A percentile compares a stretch with the other conserved stretches of the same genome.
Evolutionary conservation across 2,113 vertebrate species (phyloP).

Genomic region (Myocastor coypus): DNA sequence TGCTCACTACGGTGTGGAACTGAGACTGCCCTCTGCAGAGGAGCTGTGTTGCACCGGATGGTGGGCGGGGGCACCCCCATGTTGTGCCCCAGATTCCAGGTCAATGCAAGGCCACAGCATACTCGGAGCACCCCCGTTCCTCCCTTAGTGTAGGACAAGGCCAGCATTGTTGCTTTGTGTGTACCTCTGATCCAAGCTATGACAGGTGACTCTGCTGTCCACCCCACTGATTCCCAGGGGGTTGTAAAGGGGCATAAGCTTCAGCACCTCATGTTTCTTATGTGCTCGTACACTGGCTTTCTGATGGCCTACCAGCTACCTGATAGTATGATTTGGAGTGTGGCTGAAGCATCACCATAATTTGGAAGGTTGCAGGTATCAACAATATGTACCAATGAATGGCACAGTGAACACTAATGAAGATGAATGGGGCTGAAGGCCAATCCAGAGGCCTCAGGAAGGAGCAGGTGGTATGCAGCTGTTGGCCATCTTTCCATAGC

Average conservation of each 20-base stretch:
- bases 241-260: not conserved
- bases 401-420: not conserved
- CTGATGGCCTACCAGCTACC: not conserved
- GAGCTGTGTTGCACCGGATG: not conserved
- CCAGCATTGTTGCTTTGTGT: not conserved
- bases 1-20: not conserved
- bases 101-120: not conserved
- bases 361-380: not conserved
- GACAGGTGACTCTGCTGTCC: not conserved
- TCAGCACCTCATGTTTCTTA: not conserved
- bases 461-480: not conserved
- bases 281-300: not conserved
- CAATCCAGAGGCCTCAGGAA: not conserved
- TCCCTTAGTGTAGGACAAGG: not conserved
- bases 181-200: not conserved
- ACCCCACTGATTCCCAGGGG: not conserved
- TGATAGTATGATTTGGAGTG: not conserved
- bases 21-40: not conserved
- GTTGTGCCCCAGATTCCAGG: not conserved
- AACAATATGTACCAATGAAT: too few relatives aligned
- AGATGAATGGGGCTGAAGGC: not conserved
- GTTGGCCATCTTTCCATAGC: not conserved
- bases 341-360: too few relatives aligned
- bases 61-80: not conserved
- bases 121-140: not conserved